Conservation (phyloP, 2,797 vertebrate genomes). For the Ispidina lecontei region DNA sequence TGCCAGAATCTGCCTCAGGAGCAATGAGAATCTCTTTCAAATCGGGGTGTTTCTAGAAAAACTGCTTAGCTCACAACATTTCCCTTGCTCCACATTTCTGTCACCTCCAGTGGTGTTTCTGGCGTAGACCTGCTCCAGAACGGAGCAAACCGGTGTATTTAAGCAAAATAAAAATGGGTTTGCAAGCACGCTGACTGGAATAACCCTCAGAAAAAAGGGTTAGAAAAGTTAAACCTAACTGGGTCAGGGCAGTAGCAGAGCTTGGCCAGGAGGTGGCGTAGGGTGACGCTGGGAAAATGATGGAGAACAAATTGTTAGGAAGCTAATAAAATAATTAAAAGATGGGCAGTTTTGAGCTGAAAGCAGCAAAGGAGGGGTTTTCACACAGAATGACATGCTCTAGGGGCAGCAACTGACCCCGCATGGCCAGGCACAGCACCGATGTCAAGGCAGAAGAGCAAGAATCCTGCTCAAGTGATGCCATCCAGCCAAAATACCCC, state of each 20-base stretch:
- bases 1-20: rapidly evolving
- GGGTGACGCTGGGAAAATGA: neutral
- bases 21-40: neutral
- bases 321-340: neutral
- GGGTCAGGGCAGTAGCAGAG: neutral
- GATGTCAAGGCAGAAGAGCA: neutral
- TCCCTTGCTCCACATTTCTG: neutral
- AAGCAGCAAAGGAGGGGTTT: neutral
- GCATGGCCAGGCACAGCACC: rapidly evolving
- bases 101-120: neutral
- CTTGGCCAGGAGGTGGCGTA: neutral
- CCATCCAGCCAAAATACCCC: neutral
- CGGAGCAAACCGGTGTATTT: neutral
- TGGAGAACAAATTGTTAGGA: neutral
- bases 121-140: neutral
- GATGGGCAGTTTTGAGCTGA: neutral
- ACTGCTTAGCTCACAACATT: neutral
- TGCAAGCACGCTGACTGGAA: neutral
- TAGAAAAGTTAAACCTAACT: neutral
- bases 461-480: neutral
- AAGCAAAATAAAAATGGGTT: neutral
- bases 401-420: rapidly evolving
- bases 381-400: neutral
- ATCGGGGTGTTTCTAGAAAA: neutral
- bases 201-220: neutral